Base-by-base conservation (phyloP, 2,113 vertebrate species). In the Electrona antarctica region DNA sequence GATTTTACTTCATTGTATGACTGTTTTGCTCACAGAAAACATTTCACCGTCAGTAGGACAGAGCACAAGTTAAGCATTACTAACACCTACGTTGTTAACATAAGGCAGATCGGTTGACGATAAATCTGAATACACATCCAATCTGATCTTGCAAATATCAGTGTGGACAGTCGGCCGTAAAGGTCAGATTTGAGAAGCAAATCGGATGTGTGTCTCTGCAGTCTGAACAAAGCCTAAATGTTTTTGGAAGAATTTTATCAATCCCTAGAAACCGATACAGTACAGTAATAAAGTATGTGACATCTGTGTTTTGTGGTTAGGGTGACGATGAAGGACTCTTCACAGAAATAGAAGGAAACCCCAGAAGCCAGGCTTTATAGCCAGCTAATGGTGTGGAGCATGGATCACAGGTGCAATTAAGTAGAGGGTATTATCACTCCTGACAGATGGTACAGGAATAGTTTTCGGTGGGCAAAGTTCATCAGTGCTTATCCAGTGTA, bases 381-480 rank as follows among this genome's bases (percentile, higher is more conserved):
- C 85, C 78, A 55, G 71, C 75, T 90, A 90, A 91, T 90, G 87
- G 85, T 49, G 66, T 77, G 10, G 73, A 8, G 61, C n/a, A 7
- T 51, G 50, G 58, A 78, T 69, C 67, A n/a, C 61, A 73, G 72
- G 76, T 64, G 81, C 77, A 52, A 77, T 83, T 76, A 78, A 77
- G 67, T 64, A 65, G 58, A 78, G 69, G 69, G 60, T 67, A 13
- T 91, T 89, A 80, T 90, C 85, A 56, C 62, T 65, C 77, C 62
- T 71, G 79, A 85, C 88, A 90, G 91, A 90, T 89, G 84, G 84
- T 67, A 72, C 60, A 67, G 58, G 64, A 76, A 76, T 55, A 78
- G 74, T 80, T 85, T 50, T 41, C 33, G 57, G 54, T n/a, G 7
- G 66, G 68, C 55, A 75, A 60, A 81, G 80, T 76, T 85, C 59